Evolutionary conservation across 2,113 vertebrate species (phyloP).

Genomic region (Chlamydotis undulata): DNA sequence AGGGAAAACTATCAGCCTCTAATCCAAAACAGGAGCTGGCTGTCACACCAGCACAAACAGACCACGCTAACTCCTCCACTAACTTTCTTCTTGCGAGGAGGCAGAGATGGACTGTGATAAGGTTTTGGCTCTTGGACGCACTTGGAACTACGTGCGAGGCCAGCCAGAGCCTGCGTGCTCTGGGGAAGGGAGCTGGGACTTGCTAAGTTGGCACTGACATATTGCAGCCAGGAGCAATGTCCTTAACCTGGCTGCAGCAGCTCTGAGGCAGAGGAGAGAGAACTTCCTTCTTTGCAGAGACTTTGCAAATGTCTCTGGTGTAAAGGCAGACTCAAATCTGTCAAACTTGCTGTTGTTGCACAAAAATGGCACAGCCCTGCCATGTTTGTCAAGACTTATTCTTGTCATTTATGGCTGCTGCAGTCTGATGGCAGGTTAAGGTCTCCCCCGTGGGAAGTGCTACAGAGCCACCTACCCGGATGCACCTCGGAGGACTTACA

Average conservation of each 20-base stretch:
- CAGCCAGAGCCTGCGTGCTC: neutral
- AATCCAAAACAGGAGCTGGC: constrained; percentile 46
- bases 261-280: neutral
- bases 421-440: neutral
- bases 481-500: neutral
- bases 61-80: neutral
- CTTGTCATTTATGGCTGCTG: neutral
- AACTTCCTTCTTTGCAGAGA: neutral
- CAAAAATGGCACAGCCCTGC: neutral
- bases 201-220: neutral
- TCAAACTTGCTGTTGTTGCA: neutral
- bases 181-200: neutral
- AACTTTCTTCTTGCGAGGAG: neutral
- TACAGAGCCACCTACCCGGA: neutral
- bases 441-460: neutral
- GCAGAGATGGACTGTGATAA: neutral
- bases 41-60: constrained; percentile 18
- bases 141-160: neutral
- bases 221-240: neutral
- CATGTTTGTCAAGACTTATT: neutral
- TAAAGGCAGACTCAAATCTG: neutral
- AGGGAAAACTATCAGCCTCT: neutral
- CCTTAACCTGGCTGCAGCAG: neutral
- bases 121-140: neutral
- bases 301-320: neutral